Conservation (phyloP, 1,140 invertebrate genomes). For the Melanaphis sacchari region DNA sequence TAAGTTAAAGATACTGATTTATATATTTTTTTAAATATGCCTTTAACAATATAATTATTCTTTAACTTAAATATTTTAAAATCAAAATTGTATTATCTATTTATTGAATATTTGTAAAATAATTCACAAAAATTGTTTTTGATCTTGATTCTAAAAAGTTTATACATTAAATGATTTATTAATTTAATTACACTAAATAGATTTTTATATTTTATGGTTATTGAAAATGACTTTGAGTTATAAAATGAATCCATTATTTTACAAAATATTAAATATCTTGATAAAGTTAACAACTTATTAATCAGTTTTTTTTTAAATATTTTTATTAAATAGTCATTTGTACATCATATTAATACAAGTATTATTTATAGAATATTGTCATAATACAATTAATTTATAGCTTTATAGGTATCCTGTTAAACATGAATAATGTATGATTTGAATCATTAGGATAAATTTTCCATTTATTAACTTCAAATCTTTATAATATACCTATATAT, state of each 20-base stretch:
- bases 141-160: no score
- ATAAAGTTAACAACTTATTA: background rate
- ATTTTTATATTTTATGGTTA: no score
- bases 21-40: background rate
- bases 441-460: background rate
- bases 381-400: background rate
- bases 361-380: background rate
- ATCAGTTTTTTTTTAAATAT: background rate
- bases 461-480: conserved; percentile 9
- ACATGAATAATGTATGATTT: conserved; percentile 10
- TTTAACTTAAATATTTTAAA: background rate
- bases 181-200: no score
- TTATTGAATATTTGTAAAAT: no score
- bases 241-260: no score
- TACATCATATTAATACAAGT: background rate
- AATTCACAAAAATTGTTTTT: no score
- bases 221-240: no score
- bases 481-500: background rate
- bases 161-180: no score
- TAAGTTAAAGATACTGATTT: background rate
- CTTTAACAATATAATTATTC: background rate
- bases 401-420: background rate
- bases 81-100: background rate
- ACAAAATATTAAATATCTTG: background rate
- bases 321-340: background rate